A percentile compares a stretch with the other conserved stretches of the same genome.
phyloP scores from a whole-genome alignment of 2,797 vertebrate species.

The Furcifer pardalis region DNA sequence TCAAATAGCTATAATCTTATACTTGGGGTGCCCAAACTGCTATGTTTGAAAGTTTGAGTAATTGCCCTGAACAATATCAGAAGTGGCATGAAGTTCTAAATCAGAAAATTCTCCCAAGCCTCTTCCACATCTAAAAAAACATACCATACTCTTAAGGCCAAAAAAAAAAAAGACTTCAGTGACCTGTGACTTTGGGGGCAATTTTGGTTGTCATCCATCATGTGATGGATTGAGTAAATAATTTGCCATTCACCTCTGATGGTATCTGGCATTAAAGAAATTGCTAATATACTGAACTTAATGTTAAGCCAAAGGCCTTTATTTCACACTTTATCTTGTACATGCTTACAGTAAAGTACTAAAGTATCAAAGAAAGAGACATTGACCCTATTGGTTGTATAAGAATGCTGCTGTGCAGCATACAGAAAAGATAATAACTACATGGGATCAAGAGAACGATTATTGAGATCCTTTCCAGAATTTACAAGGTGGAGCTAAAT shows the following conservation, averaged over 20 bases:
- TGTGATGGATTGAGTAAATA: neutral
- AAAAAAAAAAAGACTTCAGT: neutral
- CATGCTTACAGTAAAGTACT: neutral
- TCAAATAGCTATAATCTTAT: no score
- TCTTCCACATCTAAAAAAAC: neutral
- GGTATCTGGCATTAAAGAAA: neutral
- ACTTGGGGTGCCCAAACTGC: no score
- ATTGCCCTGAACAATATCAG: no score
- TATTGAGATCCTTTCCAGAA: no score
- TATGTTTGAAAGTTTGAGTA: no score
- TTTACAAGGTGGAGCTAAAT: neutral
- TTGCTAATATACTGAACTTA: neutral
- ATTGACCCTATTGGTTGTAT: neutral
- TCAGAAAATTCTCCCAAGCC: neutral
- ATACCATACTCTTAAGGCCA: neutral
- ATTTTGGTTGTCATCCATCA: neutral
- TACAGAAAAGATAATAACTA: neutral
- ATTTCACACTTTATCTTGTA: neutral
- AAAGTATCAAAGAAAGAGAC: neutral
- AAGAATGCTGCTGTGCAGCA: neutral
- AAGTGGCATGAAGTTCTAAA: neutral
- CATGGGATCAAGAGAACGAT: no score
- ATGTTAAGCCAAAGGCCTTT: neutral
- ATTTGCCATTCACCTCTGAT: neutral
- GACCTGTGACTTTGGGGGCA: neutral